Evolutionary conservation across 1,140 invertebrate genomes (phyloP).

Genomic region (Delia radicum): DNA sequence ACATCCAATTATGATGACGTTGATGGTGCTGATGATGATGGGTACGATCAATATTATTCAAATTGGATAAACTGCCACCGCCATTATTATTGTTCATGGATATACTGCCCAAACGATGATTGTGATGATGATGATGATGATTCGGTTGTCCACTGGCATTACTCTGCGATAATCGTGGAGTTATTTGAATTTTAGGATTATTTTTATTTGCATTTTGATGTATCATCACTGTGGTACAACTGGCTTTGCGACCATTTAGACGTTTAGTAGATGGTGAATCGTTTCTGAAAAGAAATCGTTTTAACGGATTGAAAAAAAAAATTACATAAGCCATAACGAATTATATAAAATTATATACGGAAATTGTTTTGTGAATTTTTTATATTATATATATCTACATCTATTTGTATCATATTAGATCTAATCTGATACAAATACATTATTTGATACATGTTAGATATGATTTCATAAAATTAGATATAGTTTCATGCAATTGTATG

Average conservation of each 20-base stretch:
- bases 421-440: too few species aligned
- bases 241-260: conserved; percentile 24
- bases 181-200: not conserved
- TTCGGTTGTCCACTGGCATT: not conserved
- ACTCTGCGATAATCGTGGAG: not conserved
- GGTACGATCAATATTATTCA: not conserved
- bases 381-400: too few species aligned
- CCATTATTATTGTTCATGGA: conserved; percentile 30
- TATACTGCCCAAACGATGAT: conserved; percentile 30
- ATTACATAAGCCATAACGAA: too few species aligned
- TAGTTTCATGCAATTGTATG: too few species aligned
- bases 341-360: too few species aligned
- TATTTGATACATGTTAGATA: too few species aligned
- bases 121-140: not conserved
- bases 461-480: too few species aligned
- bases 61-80: not conserved
- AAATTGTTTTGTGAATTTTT: too few species aligned
- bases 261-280: conserved; percentile 17
- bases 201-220: not conserved
- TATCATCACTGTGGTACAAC: not conserved
- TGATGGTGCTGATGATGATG: not conserved
- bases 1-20: conserved; percentile 41
- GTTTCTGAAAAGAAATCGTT: conserved; percentile 10
- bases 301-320: too few species aligned
- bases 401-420: too few species aligned